These are phyloP conservation scores for Chloroclysta siterata DNA, from an alignment of 2,888 invertebrate species.

Conservation along the genomic window DNA sequence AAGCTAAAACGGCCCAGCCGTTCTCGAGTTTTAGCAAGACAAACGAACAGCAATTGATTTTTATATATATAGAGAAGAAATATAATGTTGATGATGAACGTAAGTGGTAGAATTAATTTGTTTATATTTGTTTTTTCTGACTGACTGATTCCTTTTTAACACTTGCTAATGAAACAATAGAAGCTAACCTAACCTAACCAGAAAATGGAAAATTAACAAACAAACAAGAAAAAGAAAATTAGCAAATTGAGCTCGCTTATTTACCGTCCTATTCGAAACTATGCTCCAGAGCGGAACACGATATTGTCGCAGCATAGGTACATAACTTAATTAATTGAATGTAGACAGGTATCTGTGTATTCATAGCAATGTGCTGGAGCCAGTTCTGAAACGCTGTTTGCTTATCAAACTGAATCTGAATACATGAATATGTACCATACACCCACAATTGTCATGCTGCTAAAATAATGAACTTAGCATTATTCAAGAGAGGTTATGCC, in stretches of 20 bases:
- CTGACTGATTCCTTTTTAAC: too few species aligned
- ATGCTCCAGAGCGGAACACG: constrained; percentile 21
- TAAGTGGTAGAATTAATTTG: too few species aligned
- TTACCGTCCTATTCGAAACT: constrained; percentile 11
- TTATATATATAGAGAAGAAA: too few species aligned
- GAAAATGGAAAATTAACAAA: not conserved
- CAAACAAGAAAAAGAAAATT: not conserved
- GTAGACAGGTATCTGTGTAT: constrained; percentile 23
- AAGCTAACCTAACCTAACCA: not conserved
- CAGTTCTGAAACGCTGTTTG: constrained; percentile 48
- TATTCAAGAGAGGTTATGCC: constrained; percentile 24
- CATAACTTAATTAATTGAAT: constrained; percentile 32
- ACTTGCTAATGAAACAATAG: too few species aligned
- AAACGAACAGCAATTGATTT: too few species aligned
- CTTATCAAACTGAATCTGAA: constrained; percentile 64
- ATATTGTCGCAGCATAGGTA: constrained; percentile 21
- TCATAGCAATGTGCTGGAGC: constrained; percentile 25
- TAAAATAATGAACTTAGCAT: constrained; percentile 36
- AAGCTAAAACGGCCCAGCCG: too few species aligned
- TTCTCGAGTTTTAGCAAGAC: too few species aligned
- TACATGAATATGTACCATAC: constrained; percentile 62
- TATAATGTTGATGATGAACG: too few species aligned
- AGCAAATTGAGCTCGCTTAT: constrained; percentile 2
- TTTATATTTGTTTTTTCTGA: too few species aligned
- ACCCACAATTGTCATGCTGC: constrained; percentile 39